Evolutionary conservation across 2,797 vertebrate genomes (phyloP), one percentile per base, ranked within the genome.

Genomic region (Chelonia mydas): DNA sequence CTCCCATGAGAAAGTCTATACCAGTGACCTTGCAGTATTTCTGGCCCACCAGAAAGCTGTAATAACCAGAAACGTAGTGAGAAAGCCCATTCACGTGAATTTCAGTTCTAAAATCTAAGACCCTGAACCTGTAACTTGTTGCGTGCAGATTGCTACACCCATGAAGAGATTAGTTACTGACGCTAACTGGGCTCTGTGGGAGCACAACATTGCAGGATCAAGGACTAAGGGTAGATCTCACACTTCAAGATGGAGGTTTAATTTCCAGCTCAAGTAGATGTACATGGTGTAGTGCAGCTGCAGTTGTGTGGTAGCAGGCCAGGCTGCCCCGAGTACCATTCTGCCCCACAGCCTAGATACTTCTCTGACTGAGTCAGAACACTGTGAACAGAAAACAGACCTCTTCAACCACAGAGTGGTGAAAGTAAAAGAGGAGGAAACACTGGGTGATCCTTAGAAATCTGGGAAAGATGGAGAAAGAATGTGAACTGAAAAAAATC

Each of bases 391-490:
- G 49, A 68, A 68, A 23, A 68, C n/a, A 37, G 79, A 86, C 16
- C 41, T 79, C 49, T 0, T 0, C 0, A 80, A 55, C 3, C 37
- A 27, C 0, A 79, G 61, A 49, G 25, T 0, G 4, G 25, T 15
- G 33, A 85, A 68, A 45, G 21, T 49, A 55, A 78, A 84, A 37
- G 15, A 83, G 15, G 11, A 13, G 19, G n/a, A 37, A 68, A 37
- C 65, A 25, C 21, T 13, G 72, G 54, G 61, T 16, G 33, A 77
- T n/a, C 23, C 31, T 82, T 28, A 3, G 5, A 25, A 31, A 47
- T 55, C 37, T 41, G 17, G 12, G 10, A 72, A 0, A 37, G 51
- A 54, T 61, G 78, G 12, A 93, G 31, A 84, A 93, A 87, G 4
- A 1, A 37, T 86, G 77, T 0, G 9, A 47, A 17, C 15, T 1